Evolutionary conservation across 2,888 invertebrate species (phyloP), one percentile per base, ranked within the genome.

Genomic region (Drosophila pseudotalamancana): DNA sequence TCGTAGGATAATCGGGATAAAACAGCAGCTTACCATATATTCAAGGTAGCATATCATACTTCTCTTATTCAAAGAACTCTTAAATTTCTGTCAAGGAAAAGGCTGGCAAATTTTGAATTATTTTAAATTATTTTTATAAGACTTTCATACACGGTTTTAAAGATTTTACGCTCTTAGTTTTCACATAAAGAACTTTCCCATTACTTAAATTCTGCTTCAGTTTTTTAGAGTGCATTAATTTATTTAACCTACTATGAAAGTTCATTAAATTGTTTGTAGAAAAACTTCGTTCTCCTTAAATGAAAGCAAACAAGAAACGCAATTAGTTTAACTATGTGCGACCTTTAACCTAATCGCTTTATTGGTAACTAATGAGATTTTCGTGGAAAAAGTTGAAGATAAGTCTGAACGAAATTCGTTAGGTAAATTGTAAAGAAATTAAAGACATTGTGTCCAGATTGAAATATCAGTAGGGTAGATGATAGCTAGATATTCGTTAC

Each of bases 311-410:
- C 32, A 51, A 12, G 25, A 50, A 67, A 61, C 56, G 51, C 59
- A 80, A 85, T 85, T 85, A 82, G 69, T 56, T 61, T 63, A 54
- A 21, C 11, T 56, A 34, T 23, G 50, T 32, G 48, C 31, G 48
- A 70, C 40, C 40, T 39, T 27, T 46, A 34, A 32, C 46, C 40
- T 74, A 62, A 51, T 45, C 37, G 56, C 16, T 40, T 42, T 56
- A 59, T 67, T 73, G 25, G 37, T 40, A 32, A 35, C 53, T 66
- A 66, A 72, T 73, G 59, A 61, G 49, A 72, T 64, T 76, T 65
- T 25, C 25, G 42, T 6, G 8, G 59, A 40, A 45, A 54, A 29
- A n/a, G 46, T 40, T 8, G 27, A 40, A 35, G n/a, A 18, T 27
- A 32, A 56, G 61, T 19, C 11, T n/a, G 11, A 32, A 45, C n/a